phyloP scores from a whole-genome alignment of 2,113 vertebrate species.

The Melanotaenia duboulayi region DNA sequence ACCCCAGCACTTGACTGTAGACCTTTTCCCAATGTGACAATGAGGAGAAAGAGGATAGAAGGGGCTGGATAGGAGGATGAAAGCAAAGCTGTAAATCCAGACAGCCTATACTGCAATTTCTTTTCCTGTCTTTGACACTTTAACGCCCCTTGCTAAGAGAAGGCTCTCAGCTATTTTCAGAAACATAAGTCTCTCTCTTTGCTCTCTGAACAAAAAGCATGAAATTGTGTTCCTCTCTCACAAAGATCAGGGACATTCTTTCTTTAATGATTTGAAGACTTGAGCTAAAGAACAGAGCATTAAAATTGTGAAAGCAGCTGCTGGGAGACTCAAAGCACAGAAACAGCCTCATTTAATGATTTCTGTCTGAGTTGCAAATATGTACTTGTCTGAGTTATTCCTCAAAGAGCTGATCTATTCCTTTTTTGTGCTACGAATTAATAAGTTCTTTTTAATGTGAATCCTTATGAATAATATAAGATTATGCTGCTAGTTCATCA shows the following conservation, averaged over 20 bases:
- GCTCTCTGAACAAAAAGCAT: constrained; percentile 52
- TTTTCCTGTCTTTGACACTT: constrained; percentile 50
- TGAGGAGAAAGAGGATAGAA: constrained; percentile 23
- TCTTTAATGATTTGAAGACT: constrained; percentile 22
- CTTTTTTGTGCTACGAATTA: constrained; percentile 25
- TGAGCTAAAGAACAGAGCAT: constrained; percentile 39
- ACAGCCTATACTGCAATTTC: constrained; percentile 44
- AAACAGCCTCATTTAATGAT: constrained; percentile 4
- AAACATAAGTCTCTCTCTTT: constrained; percentile 60
- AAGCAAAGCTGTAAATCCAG: constrained; percentile 73
- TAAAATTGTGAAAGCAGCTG: constrained; percentile 46
- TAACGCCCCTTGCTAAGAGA: constrained; percentile 58
- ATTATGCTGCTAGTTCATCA: neutral
- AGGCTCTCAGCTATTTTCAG: constrained; percentile 69
- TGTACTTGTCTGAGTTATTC: constrained; percentile 28
- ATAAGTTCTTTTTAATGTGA: constrained; percentile 1
- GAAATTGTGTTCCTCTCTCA: constrained; percentile 61
- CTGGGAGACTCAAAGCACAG: constrained; percentile 1
- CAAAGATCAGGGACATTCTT: constrained; percentile 49
- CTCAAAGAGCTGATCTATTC: constrained; percentile 20
- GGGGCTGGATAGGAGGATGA: constrained; percentile 49
- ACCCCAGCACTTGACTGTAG: constrained; percentile 32
- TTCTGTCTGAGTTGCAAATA: constrained; percentile 18
- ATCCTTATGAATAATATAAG: neutral
- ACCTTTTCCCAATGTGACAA: constrained; percentile 43